phyloP scores from a whole-genome alignment of 2,797 vertebrate genomes.

The Benthosema pterotum region DNA sequence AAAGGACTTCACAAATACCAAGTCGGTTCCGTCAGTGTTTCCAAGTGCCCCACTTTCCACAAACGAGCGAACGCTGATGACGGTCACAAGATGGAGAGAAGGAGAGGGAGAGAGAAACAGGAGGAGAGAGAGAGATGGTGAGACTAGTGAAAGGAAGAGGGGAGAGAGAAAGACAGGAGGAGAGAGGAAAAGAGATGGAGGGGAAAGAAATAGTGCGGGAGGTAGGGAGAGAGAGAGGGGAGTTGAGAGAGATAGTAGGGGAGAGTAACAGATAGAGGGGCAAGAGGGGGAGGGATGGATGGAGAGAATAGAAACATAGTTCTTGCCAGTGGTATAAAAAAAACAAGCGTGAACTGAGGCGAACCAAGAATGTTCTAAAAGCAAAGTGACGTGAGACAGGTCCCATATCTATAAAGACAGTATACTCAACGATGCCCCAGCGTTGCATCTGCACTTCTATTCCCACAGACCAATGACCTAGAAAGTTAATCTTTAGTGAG shows the following conservation, averaged over 20 bases:
- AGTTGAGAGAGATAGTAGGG: constrained; percentile 11
- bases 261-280: not conserved
- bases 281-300: constrained; percentile 1
- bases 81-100: constrained; percentile 72
- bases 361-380: constrained; percentile 29
- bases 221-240: not conserved
- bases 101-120: constrained; percentile 25
- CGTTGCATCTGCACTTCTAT: constrained; percentile 54
- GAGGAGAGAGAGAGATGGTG: constrained; percentile 8
- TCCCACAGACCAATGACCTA: constrained; percentile 74
- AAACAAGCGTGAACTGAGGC: constrained; percentile 30
- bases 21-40: constrained; percentile 79
- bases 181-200: not conserved
- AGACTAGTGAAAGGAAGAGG: constrained; percentile 18
- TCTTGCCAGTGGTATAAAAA: constrained; percentile 31
- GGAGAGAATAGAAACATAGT: constrained; percentile 6
- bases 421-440: constrained; percentile 25
- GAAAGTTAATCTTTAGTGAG: constrained; percentile 80
- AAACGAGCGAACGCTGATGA: constrained; percentile 56
- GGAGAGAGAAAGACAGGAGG: constrained; percentile 5
- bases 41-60: constrained; percentile 77
- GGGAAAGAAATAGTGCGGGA: constrained; percentile 3
- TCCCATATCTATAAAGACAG: constrained; percentile 32
- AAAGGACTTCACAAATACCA: constrained; percentile 74
- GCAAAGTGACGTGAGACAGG: constrained; percentile 31